Percentiles rank a stretch among this genome's conserved stretches.
These are phyloP conservation scores for Drosophila kepulauana DNA, from an alignment of 1,140 invertebrate species.

Conservation along the genomic window DNA sequence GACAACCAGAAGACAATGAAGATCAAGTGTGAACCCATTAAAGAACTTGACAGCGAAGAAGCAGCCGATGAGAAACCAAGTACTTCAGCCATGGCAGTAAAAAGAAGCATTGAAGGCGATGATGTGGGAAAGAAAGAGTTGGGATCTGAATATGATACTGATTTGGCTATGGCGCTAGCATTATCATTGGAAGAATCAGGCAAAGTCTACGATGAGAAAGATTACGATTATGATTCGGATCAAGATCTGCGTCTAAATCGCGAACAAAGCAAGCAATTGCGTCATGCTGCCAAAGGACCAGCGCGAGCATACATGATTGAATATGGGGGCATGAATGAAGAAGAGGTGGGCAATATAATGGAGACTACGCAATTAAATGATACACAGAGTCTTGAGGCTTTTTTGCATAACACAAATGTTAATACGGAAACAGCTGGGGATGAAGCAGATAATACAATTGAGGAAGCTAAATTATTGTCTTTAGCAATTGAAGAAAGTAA, in stretches of 20 bases:
- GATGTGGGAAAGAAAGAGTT: slow-evolving; percentile 2
- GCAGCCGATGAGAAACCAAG: slow-evolving; percentile 48
- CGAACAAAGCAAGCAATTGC: slow-evolving; percentile 74
- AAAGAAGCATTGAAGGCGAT: not conserved
- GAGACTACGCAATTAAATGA: slow-evolving; percentile 70
- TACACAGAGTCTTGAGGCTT: slow-evolving; percentile 49
- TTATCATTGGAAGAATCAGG: slow-evolving; percentile 85
- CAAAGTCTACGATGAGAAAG: slow-evolving; percentile 69
- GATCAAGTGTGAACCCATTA: slow-evolving; percentile 49
- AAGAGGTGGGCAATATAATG: slow-evolving; percentile 87
- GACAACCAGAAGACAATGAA: slow-evolving; percentile 20
- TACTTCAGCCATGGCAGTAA: slow-evolving; percentile 37
- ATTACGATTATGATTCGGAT: slow-evolving; percentile 73
- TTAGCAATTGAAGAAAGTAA: slow-evolving; percentile 58
- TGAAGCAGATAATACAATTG: slow-evolving; percentile 39
- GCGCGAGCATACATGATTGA: slow-evolving; percentile 89
- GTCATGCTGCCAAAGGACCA: slow-evolving; percentile 83
- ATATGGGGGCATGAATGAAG: slow-evolving; percentile 90
- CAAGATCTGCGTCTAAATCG: slow-evolving; percentile 72
- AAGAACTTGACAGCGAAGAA: slow-evolving; percentile 38
- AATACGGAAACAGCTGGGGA: slow-evolving; percentile 2
- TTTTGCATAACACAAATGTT: slow-evolving; percentile 10
- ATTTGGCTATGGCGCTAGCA: slow-evolving; percentile 86
- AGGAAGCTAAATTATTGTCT: slow-evolving; percentile 50
- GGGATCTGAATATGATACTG: slow-evolving; percentile 85